Base-by-base conservation (phyloP, 2,888 invertebrate genomes). In the Sepioteuthis lessoniana region DNA sequence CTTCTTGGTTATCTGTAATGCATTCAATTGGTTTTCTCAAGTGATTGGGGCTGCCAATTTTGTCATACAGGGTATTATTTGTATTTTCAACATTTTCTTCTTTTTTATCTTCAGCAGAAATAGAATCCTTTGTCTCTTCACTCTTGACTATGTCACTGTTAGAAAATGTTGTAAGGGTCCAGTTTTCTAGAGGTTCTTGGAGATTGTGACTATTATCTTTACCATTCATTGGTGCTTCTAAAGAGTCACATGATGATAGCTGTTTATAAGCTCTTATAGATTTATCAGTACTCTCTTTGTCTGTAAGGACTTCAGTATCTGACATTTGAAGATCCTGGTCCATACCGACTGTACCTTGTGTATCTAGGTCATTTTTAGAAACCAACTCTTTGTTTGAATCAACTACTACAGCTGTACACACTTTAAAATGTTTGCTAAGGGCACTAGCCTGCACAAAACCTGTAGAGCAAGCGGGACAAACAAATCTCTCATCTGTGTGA, bases 161-260 rank as follows among this genome's bases (percentile, higher is more conserved):
- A n/a, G 76, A 76, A 76, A 76, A 76, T n/a, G 76, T n/a, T n/a
- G 76, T 76, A 76, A 76, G 76, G n/a, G 76, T 76, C 76, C 76
- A 76, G n/a, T 76, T n/a, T 76, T 76, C 76, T 7, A 76, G n/a
- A n/a, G 76, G 4, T 76, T 76, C 76, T n/a, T 76, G 76, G 76
- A 76, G 35, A 76, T 76, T 76, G 16, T 76, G 8, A 76, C 35
- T 35, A 35, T 10, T n/a, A 35, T n/a, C 16, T 0, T 13, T 76
- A 35, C 10, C n/a, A 35, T 76, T 35, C 76, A 35, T 76, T 76
- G 76, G n/a, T 76, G 16, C 76, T 76, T 76, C 76, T 76, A 76
- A 76, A 76, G n/a, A 76, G n/a, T n/a, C 10, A 76, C n/a, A n/a
- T n/a, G 35, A 10, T 35, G 35, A 10, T 16, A n/a, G n/a, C 2